phyloP scores from a whole-genome alignment of 2,797 vertebrate genomes.

The Gymnoscopelus microlampas region DNA sequence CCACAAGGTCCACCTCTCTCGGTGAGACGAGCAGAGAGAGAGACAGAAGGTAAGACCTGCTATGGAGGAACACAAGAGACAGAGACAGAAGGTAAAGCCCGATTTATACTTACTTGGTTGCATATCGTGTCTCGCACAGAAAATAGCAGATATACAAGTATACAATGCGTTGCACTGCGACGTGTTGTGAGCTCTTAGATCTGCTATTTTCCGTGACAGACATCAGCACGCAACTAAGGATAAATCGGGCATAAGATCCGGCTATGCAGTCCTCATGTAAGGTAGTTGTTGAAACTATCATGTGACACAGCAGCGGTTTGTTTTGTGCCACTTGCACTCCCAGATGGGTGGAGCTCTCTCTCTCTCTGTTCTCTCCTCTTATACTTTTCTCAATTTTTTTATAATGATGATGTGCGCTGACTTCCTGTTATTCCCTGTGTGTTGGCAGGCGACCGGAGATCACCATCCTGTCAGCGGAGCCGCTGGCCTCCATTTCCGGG shows the following conservation, averaged over 20 bases:
- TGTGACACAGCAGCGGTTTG: too few species aligned
- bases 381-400: too few species aligned
- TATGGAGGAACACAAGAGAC: constrained; percentile 22
- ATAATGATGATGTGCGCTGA: too few species aligned
- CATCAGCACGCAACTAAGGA: too few species aligned
- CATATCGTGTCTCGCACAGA: too few species aligned
- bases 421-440: constrained; percentile 13
- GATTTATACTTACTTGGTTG: neutral
- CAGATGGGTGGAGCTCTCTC: neutral
- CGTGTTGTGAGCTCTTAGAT: too few species aligned
- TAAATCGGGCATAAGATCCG: too few species aligned
- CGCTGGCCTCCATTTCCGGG: constrained; percentile 87
- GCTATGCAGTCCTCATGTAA: too few species aligned
- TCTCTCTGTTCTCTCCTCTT: constrained; percentile 1
- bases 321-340: too few species aligned
- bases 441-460: constrained; percentile 93
- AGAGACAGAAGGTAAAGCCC: constrained; percentile 87
- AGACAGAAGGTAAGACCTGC: constrained; percentile 68
- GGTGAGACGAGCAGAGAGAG: constrained; percentile 77
- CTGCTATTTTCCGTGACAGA: too few species aligned
- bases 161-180: neutral
- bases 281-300: too few species aligned
- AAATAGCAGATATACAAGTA: too few species aligned
- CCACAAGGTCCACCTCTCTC: constrained; percentile 75
- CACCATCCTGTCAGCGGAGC: constrained; percentile 95